phyloP scores from a whole-genome alignment of 2,113 vertebrate genomes.

The Leptobrachium ailaonicum region DNA sequence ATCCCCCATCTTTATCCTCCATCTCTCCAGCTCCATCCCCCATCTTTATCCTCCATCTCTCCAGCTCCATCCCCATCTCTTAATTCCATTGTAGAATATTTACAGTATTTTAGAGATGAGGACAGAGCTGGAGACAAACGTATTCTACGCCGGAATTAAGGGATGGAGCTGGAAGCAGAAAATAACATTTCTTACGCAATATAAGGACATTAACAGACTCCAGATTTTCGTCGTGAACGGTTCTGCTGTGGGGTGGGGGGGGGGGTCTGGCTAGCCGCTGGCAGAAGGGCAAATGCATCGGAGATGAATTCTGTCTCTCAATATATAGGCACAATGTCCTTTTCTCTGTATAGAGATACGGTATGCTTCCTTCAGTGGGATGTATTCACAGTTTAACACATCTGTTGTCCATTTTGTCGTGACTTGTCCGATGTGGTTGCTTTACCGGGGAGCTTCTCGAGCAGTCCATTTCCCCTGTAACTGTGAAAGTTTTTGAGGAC shows the following conservation, averaged over 20 bases:
- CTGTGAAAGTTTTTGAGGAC: slow-evolving; percentile 69
- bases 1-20: no score
- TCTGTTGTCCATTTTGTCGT: slow-evolving; percentile 89
- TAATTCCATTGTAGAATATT: no score
- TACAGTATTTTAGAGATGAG: no score
- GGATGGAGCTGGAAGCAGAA: no score
- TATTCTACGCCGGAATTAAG: no score
- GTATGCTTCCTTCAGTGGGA: slow-evolving; percentile 71
- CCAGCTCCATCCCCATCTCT: no score
- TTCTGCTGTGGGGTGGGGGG: background rate
- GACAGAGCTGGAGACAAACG: no score
- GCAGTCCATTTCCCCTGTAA: slow-evolving; percentile 73
- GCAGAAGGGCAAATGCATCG: slow-evolving; percentile 57
- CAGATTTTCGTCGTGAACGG: slow-evolving; percentile 35
- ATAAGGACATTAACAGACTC: slow-evolving; percentile 74
- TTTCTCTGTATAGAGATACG: slow-evolving; percentile 60
- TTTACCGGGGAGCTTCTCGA: slow-evolving; percentile 69
- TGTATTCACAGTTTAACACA: slow-evolving; percentile 78
- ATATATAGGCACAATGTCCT: slow-evolving; percentile 40
- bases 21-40: no score
- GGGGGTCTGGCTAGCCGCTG: background rate
- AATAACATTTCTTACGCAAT: slow-evolving; percentile 77
- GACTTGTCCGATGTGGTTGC: slow-evolving; percentile 75
- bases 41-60: no score
- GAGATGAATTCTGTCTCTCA: slow-evolving; percentile 59